Evolutionary conservation across 1,140 invertebrate genomes (phyloP), one percentile per base, ranked within the genome.

Genomic region (Eueides isabella): DNA sequence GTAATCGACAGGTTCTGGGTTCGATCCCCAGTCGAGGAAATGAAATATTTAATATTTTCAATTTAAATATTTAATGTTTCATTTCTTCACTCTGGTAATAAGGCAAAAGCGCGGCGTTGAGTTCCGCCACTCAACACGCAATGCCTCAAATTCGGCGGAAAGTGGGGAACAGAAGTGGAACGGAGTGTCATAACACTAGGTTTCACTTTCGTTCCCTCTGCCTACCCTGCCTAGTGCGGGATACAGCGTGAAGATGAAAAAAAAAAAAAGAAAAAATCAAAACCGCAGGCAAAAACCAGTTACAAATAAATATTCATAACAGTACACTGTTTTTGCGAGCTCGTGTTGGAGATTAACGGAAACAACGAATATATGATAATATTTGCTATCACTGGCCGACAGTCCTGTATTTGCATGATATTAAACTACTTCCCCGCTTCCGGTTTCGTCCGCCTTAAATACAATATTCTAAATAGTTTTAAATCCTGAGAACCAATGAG

Each of bases 261-360:
- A 35, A 14, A 0, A 35, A 35, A 35, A 35, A 14, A 35, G 3
- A 48, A 9, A 48, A 7, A 48, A 48, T 3, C n/a, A 48, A 48
- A 19, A n/a, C 41, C 41, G 41, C 5, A 19, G 41, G 41, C 41
- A 9, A 19, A n/a, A 48, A n/a, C 2, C n/a, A 48, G 41, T 48
- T 19, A n/a, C 41, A 48, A 48, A 44, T 44, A 44, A 44, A 48
- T 48, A 48, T 48, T 48, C 41, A 48, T 48, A 48, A n/a, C 41
- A 16, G 2, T 6, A 48, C n/a, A 9, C n/a, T 6, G 41, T 48
- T 48, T 48, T 48, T 48, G 41, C 14, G 41, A 19, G 16, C 41
- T 19, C 41, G 16, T 48, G 5, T 48, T 19, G 19, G 5, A 48
- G 41, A 44, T 44, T 44, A 44, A 44, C 41, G 1, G 41, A 19